These are phyloP conservation scores for Stichopus horrens DNA, from an alignment of 53 echinoderm and acorn worm species.

Conservation along the genomic window DNA sequence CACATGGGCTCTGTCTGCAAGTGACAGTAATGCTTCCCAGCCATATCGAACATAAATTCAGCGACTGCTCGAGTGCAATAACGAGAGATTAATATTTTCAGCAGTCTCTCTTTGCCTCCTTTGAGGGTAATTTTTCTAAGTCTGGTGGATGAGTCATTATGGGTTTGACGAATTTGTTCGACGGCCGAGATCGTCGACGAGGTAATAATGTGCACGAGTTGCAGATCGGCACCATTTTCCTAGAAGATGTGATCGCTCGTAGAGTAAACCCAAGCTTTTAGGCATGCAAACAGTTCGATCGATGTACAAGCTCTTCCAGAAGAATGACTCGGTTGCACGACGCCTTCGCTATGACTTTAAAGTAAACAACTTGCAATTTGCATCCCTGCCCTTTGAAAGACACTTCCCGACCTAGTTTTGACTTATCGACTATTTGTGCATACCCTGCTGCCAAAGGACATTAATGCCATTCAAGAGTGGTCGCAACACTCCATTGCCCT, in stretches of 20 bases:
- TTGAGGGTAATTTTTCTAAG: too few relatives aligned
- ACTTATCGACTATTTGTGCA: not conserved
- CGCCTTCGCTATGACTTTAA: not conserved
- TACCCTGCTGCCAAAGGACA: not conserved
- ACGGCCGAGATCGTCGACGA: not conserved
- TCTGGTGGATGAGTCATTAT: too few relatives aligned
- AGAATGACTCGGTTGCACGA: not conserved
- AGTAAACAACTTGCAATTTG: not conserved
- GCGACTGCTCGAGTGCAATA: not conserved
- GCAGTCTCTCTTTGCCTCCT: too few relatives aligned
- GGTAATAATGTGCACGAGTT: not conserved
- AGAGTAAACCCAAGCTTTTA: not conserved
- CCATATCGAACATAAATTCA: not conserved
- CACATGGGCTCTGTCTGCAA: not conserved
- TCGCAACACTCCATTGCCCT: not conserved
- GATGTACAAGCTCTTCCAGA: not conserved
- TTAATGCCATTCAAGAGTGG: not conserved
- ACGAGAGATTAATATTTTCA: not conserved
- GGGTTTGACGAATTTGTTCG: not conserved
- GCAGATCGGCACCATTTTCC: not conserved
- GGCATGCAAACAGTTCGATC: not conserved
- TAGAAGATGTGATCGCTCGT: not conserved
- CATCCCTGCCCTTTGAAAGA: not conserved
- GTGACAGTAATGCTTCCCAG: not conserved
- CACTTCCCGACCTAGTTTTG: not conserved